Base-by-base conservation (phyloP, 23 tunicate genomes). In the Diplosoma virens region DNA sequence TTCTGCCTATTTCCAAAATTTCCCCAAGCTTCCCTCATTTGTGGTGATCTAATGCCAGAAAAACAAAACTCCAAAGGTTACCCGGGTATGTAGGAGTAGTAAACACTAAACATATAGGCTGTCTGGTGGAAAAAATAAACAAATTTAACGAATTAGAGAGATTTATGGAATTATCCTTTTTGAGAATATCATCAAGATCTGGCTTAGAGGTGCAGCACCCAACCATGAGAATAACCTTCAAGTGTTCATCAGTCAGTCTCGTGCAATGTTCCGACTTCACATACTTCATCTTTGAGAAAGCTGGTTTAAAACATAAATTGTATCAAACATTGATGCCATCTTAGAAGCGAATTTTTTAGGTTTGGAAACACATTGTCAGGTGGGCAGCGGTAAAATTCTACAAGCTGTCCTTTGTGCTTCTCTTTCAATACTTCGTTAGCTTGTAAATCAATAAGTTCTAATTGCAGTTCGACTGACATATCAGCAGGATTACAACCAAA, bases 261-360 rank as follows among this genome's bases (percentile, higher is more conserved):
- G 81, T 72, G 11, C 81, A 48, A 76, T 58, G 81, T 76, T 76
- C 81, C 69, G 81, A 76, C 32, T 76, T 76, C 34, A 76, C 68
- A 22, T 76, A 17, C 32, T 58, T 76, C 68, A 76, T 76, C 32
- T 76, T 76, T 76, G 81, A 76, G 32, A 76, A 76, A n/a, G 47
- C 58, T 76, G 58, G 81, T 34, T 72, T 35, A 33, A 76, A 76
- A 76, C 52, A 24, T 58, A 56, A 56, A 69, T 58, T 31, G 68
- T 76, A 24, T 48, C 81, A 58, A 61, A 61, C 69, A 61, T 26
- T 27, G 69, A 61, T 61, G 69, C 69, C 69, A 29, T 58, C 37
- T n/a, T n/a, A n/a, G n/a, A n/a, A n/a, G n/a, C n/a, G n/a, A n/a
- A n/a, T n/a, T 70, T 28, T 70, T 70, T 28, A 70, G 58, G 27